Evolutionary conservation across 2,888 invertebrate genomes (phyloP).

Genomic region (Megamerina dolium): DNA sequence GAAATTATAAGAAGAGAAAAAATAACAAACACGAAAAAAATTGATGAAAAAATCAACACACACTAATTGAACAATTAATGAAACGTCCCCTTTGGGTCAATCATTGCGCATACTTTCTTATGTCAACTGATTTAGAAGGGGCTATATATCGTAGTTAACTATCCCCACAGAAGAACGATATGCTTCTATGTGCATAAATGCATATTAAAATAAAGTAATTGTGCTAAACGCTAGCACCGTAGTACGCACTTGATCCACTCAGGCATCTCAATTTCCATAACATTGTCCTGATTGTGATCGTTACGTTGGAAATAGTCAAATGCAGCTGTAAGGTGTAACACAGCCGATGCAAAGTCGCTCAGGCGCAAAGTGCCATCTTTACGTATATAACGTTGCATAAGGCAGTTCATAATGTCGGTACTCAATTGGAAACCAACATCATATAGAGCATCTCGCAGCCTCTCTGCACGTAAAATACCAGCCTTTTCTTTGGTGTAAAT

Average conservation of each 20-base stretch:
- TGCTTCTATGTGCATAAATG: too few relatives aligned
- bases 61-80: too few relatives aligned
- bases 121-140: too few relatives aligned
- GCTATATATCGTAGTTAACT: too few relatives aligned
- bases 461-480: conserved; percentile 80
- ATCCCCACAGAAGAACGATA: too few relatives aligned
- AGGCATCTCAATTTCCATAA: conserved; percentile 71
- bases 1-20: too few relatives aligned
- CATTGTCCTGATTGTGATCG: conserved; percentile 74
- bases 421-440: conserved; percentile 86
- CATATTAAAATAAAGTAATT: too few relatives aligned
- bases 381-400: conserved; percentile 82
- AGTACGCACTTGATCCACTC: conserved; percentile 54
- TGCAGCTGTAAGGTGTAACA: conserved; percentile 80
- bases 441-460: conserved; percentile 72
- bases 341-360: conserved; percentile 86
- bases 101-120: too few relatives aligned
- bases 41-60: too few relatives aligned
- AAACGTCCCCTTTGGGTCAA: too few relatives aligned
- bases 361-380: conserved; percentile 88
- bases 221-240: too few relatives aligned
- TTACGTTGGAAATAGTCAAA: conserved; percentile 75
- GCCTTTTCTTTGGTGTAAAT: conserved; percentile 86
- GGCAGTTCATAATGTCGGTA: conserved; percentile 73
- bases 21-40: too few relatives aligned